Conservation (phyloP, 2,797 vertebrate genomes). For the Craterocephalus amniculus region DNA sequence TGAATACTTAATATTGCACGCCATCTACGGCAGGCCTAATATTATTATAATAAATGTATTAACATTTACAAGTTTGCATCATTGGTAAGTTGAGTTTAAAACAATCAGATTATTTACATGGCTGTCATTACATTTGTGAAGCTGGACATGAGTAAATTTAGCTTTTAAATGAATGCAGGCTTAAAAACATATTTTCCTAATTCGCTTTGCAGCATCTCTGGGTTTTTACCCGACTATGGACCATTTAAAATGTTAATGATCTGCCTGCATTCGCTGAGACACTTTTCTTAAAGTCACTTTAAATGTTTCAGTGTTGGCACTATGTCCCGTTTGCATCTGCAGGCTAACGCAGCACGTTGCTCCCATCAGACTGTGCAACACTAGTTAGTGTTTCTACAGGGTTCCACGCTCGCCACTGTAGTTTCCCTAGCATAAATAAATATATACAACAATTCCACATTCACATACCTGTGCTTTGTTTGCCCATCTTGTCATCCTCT, state of each 20-base stretch:
- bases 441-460: neutral
- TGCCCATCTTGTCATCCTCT: constrained; percentile 41
- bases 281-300: neutral
- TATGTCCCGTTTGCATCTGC: neutral
- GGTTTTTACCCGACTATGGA: too few relatives aligned
- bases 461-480: constrained; percentile 64
- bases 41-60: neutral
- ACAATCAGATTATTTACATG: neutral
- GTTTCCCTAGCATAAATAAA: neutral
- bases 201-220: too few relatives aligned
- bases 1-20: too few relatives aligned
- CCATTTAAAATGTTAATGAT: too few relatives aligned
- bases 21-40: too few relatives aligned
- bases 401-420: neutral
- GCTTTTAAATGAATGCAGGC: neutral
- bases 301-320: neutral
- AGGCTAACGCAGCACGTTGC: neutral
- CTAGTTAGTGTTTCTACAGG: neutral
- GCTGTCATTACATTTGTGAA: neutral
- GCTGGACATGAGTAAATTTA: neutral
- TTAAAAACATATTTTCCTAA: neutral
- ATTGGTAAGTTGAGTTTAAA: neutral
- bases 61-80: neutral
- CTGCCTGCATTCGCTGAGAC: neutral
- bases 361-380: neutral